Conservation (phyloP, 1,140 invertebrate species). For the Drosophila triauraria region DNA sequence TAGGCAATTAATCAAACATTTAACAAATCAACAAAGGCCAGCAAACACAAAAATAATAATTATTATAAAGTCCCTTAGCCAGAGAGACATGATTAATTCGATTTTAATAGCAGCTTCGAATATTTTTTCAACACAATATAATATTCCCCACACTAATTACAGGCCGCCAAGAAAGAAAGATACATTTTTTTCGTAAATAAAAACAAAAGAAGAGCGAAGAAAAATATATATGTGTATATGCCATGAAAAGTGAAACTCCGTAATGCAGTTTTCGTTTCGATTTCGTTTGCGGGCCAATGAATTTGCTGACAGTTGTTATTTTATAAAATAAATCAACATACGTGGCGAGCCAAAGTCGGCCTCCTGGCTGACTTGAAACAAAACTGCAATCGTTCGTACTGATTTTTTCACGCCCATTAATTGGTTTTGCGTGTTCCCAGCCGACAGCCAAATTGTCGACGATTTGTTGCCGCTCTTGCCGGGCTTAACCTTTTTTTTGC, state of each 20-base stretch:
- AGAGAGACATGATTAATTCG: conserved; percentile 69
- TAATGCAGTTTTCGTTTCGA: conserved; percentile 65
- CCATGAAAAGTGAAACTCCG: conserved; percentile 77
- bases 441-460: conserved; percentile 80
- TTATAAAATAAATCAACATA: conserved; percentile 81
- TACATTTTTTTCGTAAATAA: conserved; percentile 12
- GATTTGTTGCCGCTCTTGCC: conserved; percentile 62
- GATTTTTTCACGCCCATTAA: conserved; percentile 82
- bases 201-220: conserved; percentile 17
- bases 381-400: conserved; percentile 64
- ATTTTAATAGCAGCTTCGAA: conserved; percentile 67
- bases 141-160: conserved; percentile 42
- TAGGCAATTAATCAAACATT: conserved; percentile 76
- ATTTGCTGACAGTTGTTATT: conserved; percentile 82
- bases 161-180: conserved; percentile 11
- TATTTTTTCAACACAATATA: conserved; percentile 58
- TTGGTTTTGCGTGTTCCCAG: conserved; percentile 79
- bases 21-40: conserved; percentile 74
- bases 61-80: conserved; percentile 9
- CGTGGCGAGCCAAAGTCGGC: conserved; percentile 12
- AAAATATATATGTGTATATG: neutral
- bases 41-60: conserved; percentile 16
- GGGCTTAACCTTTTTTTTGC: conserved; percentile 31
- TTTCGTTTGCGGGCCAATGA: conserved; percentile 69
- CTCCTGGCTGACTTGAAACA: conserved; percentile 55